Conservation (phyloP, 1,140 invertebrate species). For the Drosophila serrata region DNA sequence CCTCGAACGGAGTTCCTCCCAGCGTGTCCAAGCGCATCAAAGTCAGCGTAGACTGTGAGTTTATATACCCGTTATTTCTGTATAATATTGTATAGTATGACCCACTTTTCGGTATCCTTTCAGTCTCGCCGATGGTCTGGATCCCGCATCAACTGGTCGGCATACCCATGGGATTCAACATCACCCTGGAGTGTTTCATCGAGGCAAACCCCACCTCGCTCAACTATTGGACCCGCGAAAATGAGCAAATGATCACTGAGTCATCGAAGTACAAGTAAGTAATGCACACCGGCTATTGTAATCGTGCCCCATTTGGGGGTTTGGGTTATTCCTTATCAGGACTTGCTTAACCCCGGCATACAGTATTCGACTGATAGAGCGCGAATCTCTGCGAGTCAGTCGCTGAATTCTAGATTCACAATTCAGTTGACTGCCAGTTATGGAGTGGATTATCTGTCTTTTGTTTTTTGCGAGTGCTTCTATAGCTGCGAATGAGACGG, state of each 20-base stretch:
- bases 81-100: no score
- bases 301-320: background rate
- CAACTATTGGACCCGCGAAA: constrained; percentile 96
- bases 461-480: background rate
- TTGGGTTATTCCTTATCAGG: constrained; percentile 17
- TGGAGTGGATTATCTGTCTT: constrained; percentile 23
- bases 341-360: background rate
- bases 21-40: constrained; percentile 95
- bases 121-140: constrained; percentile 93
- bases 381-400: background rate
- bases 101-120: background rate
- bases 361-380: background rate
- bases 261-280: constrained; percentile 91
- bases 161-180: constrained; percentile 91
- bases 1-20: constrained; percentile 92
- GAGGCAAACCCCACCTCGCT: constrained; percentile 96
- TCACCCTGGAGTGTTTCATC: constrained; percentile 94
- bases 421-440: constrained; percentile 19
- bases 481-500: background rate
- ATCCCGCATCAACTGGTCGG: constrained; percentile 96
- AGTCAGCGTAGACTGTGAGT: constrained; percentile 97
- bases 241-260: constrained; percentile 95
- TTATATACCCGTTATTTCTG: constrained; percentile 78
- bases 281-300: no score
- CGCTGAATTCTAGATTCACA: background rate